These are phyloP conservation scores for Pelosia muscerda DNA, from an alignment of 2,888 invertebrate genomes.

Conservation along the genomic window DNA sequence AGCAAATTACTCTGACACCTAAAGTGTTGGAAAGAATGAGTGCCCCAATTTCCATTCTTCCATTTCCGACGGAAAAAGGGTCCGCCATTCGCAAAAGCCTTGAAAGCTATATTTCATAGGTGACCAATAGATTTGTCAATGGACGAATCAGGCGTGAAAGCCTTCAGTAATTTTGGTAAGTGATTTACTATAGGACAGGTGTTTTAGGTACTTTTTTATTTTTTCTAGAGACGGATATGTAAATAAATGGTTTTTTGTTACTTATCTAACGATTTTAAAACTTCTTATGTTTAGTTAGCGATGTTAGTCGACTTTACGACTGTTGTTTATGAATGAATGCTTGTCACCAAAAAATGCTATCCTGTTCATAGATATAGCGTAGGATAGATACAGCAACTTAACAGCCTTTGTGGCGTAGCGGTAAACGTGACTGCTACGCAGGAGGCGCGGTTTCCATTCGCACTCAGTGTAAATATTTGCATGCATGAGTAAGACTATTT, in stretches of 20 bases:
- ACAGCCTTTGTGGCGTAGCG: no score
- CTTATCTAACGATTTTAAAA: background rate
- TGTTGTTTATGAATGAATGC: constrained; percentile 6
- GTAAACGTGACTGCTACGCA: no score
- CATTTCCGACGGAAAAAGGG: constrained; percentile 27
- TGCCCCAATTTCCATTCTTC: constrained; percentile 13
- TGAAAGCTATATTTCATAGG: constrained; percentile 28
- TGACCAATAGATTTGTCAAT: constrained; percentile 39
- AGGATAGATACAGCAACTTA: background rate
- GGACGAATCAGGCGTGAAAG: constrained; percentile 30
- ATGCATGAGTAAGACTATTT: no score
- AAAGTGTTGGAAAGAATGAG: constrained; percentile 15
- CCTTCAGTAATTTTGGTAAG: background rate
- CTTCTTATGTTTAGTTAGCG: background rate
- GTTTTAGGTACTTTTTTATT: no score
- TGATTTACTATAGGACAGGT: background rate
- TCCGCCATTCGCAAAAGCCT: constrained; percentile 20
- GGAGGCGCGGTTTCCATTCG: no score
- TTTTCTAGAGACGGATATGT: no score
- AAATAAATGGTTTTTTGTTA: background rate
- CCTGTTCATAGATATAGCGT: background rate
- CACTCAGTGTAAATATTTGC: no score
- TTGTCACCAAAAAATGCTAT: background rate
- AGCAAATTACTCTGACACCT: constrained; percentile 7
- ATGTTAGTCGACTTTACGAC: background rate